Percentiles rank a stretch among this genome's conserved stretches.
phyloP scores from a whole-genome alignment of 2,888 invertebrate species.

The Pelosia muscerda region DNA sequence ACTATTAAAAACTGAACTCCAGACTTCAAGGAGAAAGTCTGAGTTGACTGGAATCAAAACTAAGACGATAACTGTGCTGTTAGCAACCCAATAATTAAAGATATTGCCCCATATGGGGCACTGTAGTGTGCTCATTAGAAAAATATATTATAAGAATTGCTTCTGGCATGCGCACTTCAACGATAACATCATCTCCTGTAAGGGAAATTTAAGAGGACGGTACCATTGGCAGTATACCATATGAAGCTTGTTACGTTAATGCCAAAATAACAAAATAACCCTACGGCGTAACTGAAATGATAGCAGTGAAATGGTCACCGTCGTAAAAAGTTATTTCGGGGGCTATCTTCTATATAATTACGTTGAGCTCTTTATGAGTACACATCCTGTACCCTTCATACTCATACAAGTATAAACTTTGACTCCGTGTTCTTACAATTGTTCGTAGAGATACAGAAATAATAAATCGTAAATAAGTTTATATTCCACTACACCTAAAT shows the following conservation, averaged over 20 bases:
- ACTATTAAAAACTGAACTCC: too few relatives aligned
- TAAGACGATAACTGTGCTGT: too few relatives aligned
- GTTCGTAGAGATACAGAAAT: too few relatives aligned
- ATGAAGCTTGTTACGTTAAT: background rate
- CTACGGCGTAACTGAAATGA: background rate
- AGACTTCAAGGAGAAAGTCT: too few relatives aligned
- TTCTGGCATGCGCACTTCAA: background rate
- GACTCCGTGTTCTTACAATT: too few relatives aligned
- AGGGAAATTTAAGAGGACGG: background rate
- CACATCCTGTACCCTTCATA: background rate
- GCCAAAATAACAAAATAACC: background rate
- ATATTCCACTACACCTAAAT: too few relatives aligned
- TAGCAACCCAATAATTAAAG: too few relatives aligned
- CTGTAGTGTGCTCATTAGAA: background rate
- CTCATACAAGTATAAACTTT: background rate
- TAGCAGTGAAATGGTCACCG: background rate
- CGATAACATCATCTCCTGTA: background rate
- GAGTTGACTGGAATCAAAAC: too few relatives aligned
- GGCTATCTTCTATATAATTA: background rate
- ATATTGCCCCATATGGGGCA: background rate
- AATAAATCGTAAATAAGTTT: too few relatives aligned
- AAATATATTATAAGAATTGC: too few relatives aligned
- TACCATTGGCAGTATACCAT: background rate
- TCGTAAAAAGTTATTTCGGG: background rate
- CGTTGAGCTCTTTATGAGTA: background rate